Base-by-base conservation (phyloP, 1,140 invertebrate genomes). In the Calephelis virginiensis region DNA sequence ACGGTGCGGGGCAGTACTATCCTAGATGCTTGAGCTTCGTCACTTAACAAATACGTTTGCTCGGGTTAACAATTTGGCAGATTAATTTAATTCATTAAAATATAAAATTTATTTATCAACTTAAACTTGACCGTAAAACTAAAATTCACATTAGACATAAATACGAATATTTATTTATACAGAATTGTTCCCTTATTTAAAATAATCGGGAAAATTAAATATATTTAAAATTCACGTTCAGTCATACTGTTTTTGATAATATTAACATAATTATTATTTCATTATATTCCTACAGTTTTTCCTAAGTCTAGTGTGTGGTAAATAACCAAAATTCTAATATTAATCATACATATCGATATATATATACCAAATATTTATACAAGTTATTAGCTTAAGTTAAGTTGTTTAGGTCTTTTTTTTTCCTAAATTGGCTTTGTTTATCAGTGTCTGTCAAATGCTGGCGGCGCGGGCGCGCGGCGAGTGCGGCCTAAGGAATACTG, bases 321-420 rank as follows among this genome's bases (percentile, higher is more conserved):
- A 85, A 89, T 85, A 90, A 90, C 85, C 86, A 88, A 90, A 90
- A 90, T 74, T 88, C 85, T 90, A 90, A 90, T 84, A 89, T 90
- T 90, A 90, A 90, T 81, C 86, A 90, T 90, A 90, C 88, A 90
- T 90, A 90, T 84, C 81, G 80, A 85, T 86, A 90, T 86, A 90
- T 86, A 90, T 88, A 90, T 89, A 88, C 80, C 80, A 85, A 88
- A 90, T 88, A 89, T 90, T 90, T 89, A 88, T 90, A 90, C 85
- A 90, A 90, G 85, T 89, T 80, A 86, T 89, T 88, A 88, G 85
- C 88, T 90, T 90, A 90, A 89, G 88, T 90, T 90, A 89, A 88
- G 84, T 89, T 78, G 83, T 82, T 88, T 87, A 89, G 86, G 86
- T 87, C 69, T 85, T 81, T 84, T 28, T n/a, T 28, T 85, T 83